Evolutionary conservation across 2,113 vertebrate species (phyloP).

Genomic region (Diphyllodes magnificus): DNA sequence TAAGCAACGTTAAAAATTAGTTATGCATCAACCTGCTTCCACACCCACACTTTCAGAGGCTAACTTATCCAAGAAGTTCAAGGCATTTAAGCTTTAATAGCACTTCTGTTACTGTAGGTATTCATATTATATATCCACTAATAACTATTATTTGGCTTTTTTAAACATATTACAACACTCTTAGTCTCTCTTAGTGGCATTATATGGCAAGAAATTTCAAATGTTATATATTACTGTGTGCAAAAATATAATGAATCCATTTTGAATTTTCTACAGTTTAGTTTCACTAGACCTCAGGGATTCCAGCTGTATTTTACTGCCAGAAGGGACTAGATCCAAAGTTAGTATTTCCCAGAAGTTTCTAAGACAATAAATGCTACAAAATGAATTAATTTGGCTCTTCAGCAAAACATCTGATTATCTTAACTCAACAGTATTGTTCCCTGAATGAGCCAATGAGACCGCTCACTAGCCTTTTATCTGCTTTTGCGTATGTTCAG

Average conservation of each 20-base stretch:
- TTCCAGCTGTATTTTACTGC: background rate
- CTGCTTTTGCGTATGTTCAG: background rate
- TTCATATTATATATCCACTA: background rate
- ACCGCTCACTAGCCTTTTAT: background rate
- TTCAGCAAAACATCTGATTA: background rate
- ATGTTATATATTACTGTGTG: background rate
- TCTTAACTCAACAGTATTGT: background rate
- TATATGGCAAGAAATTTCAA: background rate
- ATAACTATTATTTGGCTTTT: background rate
- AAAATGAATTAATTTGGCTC: background rate
- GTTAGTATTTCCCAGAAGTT: background rate
- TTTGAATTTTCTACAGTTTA: background rate
- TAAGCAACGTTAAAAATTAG: background rate
- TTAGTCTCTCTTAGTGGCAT: background rate
- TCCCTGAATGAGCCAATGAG: background rate
- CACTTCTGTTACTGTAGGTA: background rate
- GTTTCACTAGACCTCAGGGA: background rate
- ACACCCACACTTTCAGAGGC: background rate
- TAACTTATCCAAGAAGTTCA: background rate
- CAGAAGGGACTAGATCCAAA: background rate
- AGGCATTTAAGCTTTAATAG: background rate
- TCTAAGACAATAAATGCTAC: background rate
- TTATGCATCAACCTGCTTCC: background rate
- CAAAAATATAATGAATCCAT: background rate
- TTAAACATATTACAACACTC: background rate